Evolutionary conservation across 1,140 invertebrate genomes (phyloP).

Genomic region (Drosophila parvula): DNA sequence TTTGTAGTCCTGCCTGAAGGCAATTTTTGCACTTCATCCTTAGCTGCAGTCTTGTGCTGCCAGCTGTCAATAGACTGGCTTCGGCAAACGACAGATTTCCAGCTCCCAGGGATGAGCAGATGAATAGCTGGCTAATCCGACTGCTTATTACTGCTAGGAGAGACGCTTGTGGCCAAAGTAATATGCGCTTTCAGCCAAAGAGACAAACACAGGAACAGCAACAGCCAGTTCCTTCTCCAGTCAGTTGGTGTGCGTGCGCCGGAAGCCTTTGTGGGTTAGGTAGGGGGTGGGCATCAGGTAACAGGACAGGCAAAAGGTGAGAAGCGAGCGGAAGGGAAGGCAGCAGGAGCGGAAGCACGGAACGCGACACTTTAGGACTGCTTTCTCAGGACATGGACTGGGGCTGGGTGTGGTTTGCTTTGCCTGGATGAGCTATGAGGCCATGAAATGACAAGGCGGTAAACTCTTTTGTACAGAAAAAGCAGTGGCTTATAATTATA

Average conservation of each 20-base stretch:
- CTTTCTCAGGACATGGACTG: slow-evolving; percentile 38
- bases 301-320: slow-evolving; percentile 34
- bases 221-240: slow-evolving; percentile 33
- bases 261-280: slow-evolving; percentile 72
- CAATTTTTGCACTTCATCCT: background rate
- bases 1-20: background rate
- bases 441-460: slow-evolving; percentile 23
- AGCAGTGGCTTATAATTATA: background rate
- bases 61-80: slow-evolving; percentile 45
- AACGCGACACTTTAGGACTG: slow-evolving; percentile 75
- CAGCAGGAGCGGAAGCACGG: slow-evolving; percentile 50
- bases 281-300: slow-evolving; percentile 14
- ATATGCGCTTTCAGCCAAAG: slow-evolving; percentile 59
- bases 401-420: slow-evolving; percentile 11
- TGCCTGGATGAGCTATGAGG: slow-evolving; percentile 35
- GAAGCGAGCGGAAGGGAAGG: slow-evolving; percentile 1
- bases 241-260: slow-evolving; percentile 53
- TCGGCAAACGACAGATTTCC: slow-evolving; percentile 1
- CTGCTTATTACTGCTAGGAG: slow-evolving; percentile 57
- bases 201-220: slow-evolving; percentile 42
- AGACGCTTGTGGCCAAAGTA: slow-evolving; percentile 58
- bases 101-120: slow-evolving; percentile 41
- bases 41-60: background rate
- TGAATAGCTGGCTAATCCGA: slow-evolving; percentile 60
- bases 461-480: slow-evolving; percentile 10